phyloP scores from a whole-genome alignment of 2,797 vertebrate genomes.

The Notolabrus celidotus region DNA sequence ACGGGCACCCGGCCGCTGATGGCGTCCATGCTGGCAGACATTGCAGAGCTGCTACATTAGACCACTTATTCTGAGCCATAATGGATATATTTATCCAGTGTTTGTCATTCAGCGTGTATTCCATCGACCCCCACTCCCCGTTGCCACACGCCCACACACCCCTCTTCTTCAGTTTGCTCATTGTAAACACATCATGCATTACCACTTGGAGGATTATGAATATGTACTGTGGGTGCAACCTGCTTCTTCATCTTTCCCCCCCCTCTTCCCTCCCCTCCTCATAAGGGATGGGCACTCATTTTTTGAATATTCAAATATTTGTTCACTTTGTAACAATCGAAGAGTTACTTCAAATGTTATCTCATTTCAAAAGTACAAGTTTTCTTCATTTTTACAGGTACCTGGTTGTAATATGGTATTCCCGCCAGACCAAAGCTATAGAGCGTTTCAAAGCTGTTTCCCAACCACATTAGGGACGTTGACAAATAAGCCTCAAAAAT shows the following conservation, averaged over 20 bases:
- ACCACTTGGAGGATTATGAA: conserved; percentile 39
- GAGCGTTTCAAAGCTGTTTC: too few species aligned
- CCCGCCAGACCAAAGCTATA: too few species aligned
- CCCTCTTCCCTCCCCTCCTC: too few species aligned
- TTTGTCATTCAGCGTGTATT: conserved; percentile 6
- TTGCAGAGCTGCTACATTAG: conserved; percentile 19
- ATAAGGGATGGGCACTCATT: too few species aligned
- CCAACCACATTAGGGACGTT: too few species aligned
- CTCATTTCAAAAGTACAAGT: too few species aligned
- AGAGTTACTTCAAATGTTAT: too few species aligned
- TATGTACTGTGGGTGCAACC: conserved; percentile 41
- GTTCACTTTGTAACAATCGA: too few species aligned
- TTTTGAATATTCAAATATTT: too few species aligned
- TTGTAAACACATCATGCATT: conserved; percentile 59
- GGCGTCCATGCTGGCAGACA: conserved; percentile 12
- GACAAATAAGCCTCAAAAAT: too few species aligned
- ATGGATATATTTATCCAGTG: conserved; percentile 38
- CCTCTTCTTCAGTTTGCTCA: conserved; percentile 40
- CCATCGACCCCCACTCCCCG: not conserved
- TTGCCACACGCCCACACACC: conserved; percentile 16
- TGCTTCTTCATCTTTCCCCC: conserved; percentile 25
- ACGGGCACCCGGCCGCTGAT: conserved; percentile 17
- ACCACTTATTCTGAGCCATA: conserved; percentile 33
- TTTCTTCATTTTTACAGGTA: too few species aligned
- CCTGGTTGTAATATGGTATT: too few species aligned